Evolutionary conservation across 2,113 vertebrate species (phyloP).

Genomic region (Corapipo altera): DNA sequence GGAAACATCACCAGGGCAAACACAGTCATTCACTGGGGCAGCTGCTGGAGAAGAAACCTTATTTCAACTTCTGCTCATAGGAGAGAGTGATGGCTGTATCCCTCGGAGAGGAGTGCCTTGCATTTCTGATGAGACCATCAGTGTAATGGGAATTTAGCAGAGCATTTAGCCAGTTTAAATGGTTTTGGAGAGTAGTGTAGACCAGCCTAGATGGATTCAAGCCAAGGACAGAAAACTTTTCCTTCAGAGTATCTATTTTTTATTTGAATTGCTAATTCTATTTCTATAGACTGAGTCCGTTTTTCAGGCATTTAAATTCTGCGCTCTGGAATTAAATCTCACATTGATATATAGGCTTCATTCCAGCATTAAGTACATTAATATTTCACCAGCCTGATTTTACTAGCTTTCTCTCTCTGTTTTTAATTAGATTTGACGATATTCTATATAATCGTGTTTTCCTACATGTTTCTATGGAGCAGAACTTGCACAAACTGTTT

Average conservation of each 20-base stretch:
- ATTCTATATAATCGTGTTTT: slow-evolving; percentile 37
- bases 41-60: background rate
- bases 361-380: slow-evolving; percentile 43
- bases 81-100: background rate
- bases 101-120: background rate
- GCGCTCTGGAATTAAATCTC: slow-evolving; percentile 44
- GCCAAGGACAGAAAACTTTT: slow-evolving; percentile 24
- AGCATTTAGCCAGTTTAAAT: slow-evolving; percentile 31
- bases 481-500: slow-evolving; percentile 19
- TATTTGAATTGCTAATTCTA: slow-evolving; percentile 55
- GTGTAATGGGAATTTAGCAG: background rate
- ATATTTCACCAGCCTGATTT: slow-evolving; percentile 45
- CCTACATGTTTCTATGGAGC: background rate
- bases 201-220: slow-evolving; percentile 13
- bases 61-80: background rate
- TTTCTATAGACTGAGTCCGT: slow-evolving; percentile 39
- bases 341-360: slow-evolving; percentile 47
- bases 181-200: background rate
- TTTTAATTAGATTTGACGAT: slow-evolving; percentile 48
- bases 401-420: slow-evolving; percentile 15
- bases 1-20: background rate
- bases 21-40: rapidly evolving
- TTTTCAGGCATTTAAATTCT: slow-evolving; percentile 58
- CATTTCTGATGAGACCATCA: slow-evolving; percentile 24
- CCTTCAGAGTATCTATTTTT: slow-evolving; percentile 43